Base-by-base conservation (phyloP, 1,140 invertebrate species). In the Holotrichia oblita region DNA sequence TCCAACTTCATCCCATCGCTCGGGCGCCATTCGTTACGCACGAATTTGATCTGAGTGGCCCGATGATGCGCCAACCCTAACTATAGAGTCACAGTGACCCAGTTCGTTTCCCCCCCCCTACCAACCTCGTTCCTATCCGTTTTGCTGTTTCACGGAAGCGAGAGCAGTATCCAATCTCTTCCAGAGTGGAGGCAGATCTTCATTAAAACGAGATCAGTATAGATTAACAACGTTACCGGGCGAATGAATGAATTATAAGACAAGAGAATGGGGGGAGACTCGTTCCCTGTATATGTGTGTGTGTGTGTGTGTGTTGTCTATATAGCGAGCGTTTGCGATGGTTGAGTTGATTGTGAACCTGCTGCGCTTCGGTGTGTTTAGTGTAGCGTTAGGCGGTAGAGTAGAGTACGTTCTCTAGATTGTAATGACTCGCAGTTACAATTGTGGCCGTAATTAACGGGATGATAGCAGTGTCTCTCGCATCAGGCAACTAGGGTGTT, bases 401-500 rank as follows among this genome's bases (percentile, higher is more conserved):
- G 27, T n/a, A n/a, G n/a, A n/a, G 27, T 34, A 34, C 27, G 27
- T 34, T 55, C 48, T 55, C 14, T 17, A 6, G 48, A 55, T 55
- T 55, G 48, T 55, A 55, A 55, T 55, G 48, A 17, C 48, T 55
- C 48, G 17, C 6, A 14, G 48, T n/a, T 55, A 55, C 48, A 55
- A 55, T 55, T 55, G 48, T n/a, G 48, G 48, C 48, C 48, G 14
- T 55, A 55, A 55, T 55, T 55, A 55, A 55, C 48, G 48, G n/a
- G 48, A 55, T 55, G 14, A 55, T 55, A 14, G 14, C 48, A 14
- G 48, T 55, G 48, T 55, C 27, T 34, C 12, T 6, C n/a, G n/a
- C 2, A 55, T 55, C 48, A n/a, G 14, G 48, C 14, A 34, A 34
- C 48, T n/a, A 55, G 48, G 27, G 27, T 34, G 2, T 34, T 55